Conservation (phyloP, 1,140 invertebrate genomes). For the Heliconius hewitsoni region DNA sequence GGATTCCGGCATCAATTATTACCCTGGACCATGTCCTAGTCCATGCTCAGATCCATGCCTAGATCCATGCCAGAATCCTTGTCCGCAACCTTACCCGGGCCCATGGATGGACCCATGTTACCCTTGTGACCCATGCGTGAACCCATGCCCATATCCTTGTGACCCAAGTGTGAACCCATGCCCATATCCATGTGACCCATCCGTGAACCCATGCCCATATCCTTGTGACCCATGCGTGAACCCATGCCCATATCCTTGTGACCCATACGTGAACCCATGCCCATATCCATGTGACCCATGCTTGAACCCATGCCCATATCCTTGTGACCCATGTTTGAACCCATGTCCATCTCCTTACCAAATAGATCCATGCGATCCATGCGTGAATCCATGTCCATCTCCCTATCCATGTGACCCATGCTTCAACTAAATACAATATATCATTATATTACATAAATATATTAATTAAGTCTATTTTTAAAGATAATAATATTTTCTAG, state of each 20-base stretch:
- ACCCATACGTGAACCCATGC: neutral
- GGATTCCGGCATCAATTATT: neutral
- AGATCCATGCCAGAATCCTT: neutral
- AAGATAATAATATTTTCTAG: no score
- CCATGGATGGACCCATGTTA: slow-evolving; percentile 19
- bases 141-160: neutral
- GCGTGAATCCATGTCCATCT: neutral
- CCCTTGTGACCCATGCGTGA: neutral
- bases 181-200: neutral
- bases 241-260: neutral
- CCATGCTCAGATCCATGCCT: neutral
- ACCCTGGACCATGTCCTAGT: neutral
- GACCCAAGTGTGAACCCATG: neutral
- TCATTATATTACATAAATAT: no score
- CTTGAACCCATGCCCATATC: neutral
- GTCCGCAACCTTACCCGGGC: slow-evolving; percentile 25
- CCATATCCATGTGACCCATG: neutral
- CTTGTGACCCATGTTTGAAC: neutral
- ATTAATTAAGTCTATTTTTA: no score
- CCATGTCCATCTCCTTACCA: neutral
- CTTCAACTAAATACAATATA: neutral
- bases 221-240: neutral
- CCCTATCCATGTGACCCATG: neutral
- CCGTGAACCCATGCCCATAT: neutral
- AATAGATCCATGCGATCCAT: neutral